A percentile compares a stretch with the other conserved stretches of the same genome.
Conservation (phyloP, 2,113 vertebrate species). For the Equus przewalskii region DNA sequence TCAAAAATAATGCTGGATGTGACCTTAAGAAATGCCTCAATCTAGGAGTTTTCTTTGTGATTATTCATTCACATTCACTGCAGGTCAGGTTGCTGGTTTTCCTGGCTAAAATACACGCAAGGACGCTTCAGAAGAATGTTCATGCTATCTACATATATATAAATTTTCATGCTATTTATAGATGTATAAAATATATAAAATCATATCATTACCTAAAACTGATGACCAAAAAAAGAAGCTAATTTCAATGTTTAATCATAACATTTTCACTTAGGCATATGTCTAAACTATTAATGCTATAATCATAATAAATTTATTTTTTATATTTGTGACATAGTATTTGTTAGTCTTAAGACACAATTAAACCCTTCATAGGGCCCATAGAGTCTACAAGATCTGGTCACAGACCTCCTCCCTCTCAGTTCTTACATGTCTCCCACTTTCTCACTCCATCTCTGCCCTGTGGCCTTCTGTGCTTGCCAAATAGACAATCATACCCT, state of each 20-base stretch:
- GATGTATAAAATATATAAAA: background rate
- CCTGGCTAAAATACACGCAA: background rate
- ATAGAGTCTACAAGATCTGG: too few species aligned
- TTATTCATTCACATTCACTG: constrained; percentile 53
- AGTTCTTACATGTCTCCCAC: background rate
- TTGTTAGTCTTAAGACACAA: background rate
- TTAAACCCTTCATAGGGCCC: background rate
- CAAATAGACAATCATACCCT: background rate
- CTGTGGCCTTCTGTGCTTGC: background rate
- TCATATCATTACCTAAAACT: background rate
- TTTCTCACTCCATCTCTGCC: background rate
- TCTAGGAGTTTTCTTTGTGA: constrained; percentile 24
- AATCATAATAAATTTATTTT: constrained; percentile 13
- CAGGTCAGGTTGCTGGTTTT: background rate
- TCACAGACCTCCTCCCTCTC: background rate
- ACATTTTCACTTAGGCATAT: background rate
- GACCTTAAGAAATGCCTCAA: constrained; percentile 74
- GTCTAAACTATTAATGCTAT: background rate
- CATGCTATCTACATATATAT: background rate
- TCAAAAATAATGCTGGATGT: constrained; percentile 61
- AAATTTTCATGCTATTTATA: background rate
- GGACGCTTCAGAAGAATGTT: background rate
- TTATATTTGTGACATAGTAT: background rate
- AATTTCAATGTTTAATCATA: background rate
- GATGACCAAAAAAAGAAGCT: background rate